Conservation (phyloP, 2,113 vertebrate species). For the Callipepla squamata region DNA sequence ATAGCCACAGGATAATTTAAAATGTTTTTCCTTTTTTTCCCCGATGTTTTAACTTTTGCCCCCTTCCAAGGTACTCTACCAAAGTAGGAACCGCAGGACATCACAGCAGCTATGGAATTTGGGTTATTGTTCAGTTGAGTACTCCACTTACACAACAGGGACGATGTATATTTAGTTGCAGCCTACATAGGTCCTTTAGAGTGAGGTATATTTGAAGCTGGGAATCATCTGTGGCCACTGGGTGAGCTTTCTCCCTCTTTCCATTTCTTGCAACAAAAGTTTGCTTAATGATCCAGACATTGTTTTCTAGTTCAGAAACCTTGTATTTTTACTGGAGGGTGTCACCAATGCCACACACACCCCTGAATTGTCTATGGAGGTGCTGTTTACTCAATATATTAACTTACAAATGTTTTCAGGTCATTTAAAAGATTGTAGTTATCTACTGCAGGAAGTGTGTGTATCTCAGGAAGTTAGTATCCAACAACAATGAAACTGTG, state of each 20-base stretch:
- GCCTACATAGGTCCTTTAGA: background rate
- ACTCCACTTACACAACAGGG: background rate
- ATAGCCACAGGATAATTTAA: background rate
- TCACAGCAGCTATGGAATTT: background rate
- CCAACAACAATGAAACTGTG: too few relatives aligned
- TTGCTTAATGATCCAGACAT: background rate
- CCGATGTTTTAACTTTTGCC: background rate
- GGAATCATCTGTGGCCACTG: background rate
- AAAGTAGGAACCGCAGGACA: background rate
- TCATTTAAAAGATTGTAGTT: background rate
- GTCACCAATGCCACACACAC: background rate
- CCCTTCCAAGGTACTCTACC: background rate
- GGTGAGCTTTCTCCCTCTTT: background rate
- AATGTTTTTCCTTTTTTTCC: background rate
- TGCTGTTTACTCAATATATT: background rate
- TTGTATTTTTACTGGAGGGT: background rate
- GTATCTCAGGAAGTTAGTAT: background rate
- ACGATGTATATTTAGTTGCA: background rate
- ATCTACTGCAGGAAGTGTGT: background rate
- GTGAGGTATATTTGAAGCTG: background rate
- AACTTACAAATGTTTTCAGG: background rate
- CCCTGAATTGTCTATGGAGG: background rate
- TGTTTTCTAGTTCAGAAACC: background rate
- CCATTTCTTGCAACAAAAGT: background rate
- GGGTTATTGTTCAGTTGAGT: background rate